Base-by-base conservation (phyloP, 2,113 vertebrate genomes). In the Grammomys dolichurus region DNA sequence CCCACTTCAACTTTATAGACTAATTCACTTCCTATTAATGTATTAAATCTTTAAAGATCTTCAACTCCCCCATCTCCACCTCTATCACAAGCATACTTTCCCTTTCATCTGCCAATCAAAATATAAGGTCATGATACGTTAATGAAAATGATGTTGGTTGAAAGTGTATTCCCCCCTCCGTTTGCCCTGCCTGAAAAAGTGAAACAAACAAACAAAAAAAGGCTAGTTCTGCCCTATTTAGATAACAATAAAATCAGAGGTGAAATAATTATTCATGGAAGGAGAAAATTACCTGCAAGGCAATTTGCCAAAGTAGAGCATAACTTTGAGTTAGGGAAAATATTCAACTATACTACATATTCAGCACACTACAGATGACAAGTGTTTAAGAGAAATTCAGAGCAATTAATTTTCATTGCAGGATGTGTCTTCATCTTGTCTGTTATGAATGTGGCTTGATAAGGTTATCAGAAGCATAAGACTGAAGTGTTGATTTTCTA, bases 251-350 rank as follows among this genome's bases (percentile, higher is more conserved):
- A 98, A 97, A 87, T 93, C 72, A 81, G 96, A 96, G 51, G 84
- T 95, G 94, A 98, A 97, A 98, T 98, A 98, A 98, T 98, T 98
- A 94, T 97, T 91, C 65, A 46, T 76, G 36, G 92, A 98, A 97
- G 73, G 69, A 93, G 97, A 93, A 98, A 96, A 96, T 91, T 87
- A 98, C 80, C 92, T 98, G 60, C 82, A 95, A 93, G 69, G 77
- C 12, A 93, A 77, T 97, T 97, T 98, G 91, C 98, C 91, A 98
- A 95, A 98, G 92, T 0, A 96, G 40, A 94, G 40, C 73, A 33
- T 95, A 87, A 95, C 77, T 97, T 46, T 94, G 65, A 97, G 90
- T 80, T 96, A 92, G n/a, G 97, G 72, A 86, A 97, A 97, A 97
- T 95, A 51, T 93, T 90, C 89, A 43, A 87, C 96, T 89, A 89